Evolutionary conservation across 2,797 vertebrate genomes (phyloP).

Genomic region (Enteromius anoplus): DNA sequence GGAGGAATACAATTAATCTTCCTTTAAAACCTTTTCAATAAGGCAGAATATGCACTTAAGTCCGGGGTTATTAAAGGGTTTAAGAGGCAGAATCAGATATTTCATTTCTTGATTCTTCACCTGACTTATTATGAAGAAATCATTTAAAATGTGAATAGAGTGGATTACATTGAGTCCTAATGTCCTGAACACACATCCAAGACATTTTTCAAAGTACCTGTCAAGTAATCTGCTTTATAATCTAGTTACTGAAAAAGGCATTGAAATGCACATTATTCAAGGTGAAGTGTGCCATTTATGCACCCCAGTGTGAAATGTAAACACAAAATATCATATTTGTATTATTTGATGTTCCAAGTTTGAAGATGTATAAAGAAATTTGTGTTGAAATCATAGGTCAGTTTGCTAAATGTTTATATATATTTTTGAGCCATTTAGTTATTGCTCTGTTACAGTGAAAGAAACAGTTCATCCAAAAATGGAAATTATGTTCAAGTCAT

Average conservation of each 20-base stretch:
- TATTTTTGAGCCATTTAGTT: slow-evolving; percentile 28
- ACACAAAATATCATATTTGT: background rate
- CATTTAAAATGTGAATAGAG: slow-evolving; percentile 22
- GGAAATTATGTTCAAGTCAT: background rate
- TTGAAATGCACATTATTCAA: background rate
- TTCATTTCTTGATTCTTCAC: slow-evolving; percentile 15
- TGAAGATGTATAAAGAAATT: background rate
- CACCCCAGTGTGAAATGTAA: background rate
- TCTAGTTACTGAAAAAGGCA: background rate
- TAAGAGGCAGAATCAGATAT: background rate
- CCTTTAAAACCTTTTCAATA: slow-evolving; percentile 46
- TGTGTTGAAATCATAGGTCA: background rate
- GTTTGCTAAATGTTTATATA: slow-evolving; percentile 1
- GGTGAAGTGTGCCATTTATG: background rate
- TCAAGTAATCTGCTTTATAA: slow-evolving; percentile 30
- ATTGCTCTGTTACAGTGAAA: slow-evolving; percentile 36
- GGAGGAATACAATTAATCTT: slow-evolving; percentile 14
- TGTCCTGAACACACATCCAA: slow-evolving; percentile 26
- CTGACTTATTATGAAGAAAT: slow-evolving; percentile 4
- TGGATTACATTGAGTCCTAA: slow-evolving; percentile 8
- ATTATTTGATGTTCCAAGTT: background rate
- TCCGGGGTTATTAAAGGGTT: slow-evolving; percentile 20
- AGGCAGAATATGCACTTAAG: slow-evolving; percentile 33
- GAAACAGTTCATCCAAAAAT: background rate
- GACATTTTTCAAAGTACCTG: slow-evolving; percentile 17